Base-by-base conservation (phyloP, 2,888 invertebrate species). In the Xanthorhoe spadicearia region DNA sequence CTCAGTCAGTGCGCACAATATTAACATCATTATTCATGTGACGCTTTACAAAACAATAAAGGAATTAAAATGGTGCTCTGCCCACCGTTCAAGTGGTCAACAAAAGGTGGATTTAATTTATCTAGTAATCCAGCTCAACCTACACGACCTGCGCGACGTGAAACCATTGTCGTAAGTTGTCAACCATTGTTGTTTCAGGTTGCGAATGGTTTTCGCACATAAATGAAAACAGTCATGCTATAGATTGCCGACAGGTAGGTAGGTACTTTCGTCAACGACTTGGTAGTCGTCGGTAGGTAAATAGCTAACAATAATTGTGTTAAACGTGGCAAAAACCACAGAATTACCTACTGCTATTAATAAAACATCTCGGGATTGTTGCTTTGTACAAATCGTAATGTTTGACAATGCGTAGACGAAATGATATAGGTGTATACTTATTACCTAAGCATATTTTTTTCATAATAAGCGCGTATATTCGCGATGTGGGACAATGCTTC, bases 81-180 rank as follows among this genome's bases (percentile, higher is more conserved):
- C 75, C 92, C 92, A 54, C 93, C 93, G 52, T 93, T 93, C 74
- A 81, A 83, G 77, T 89, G 88, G 87, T 80, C 85, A 35, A 79
- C 87, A 10, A 90, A 86, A 70, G 89, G 91, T 50, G 88, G 89
- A 46, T 92, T 90, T 69, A 88, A 88, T 71, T 80, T 92, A 9
- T 78, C 23, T 23, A 4, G 80, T 60, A 83, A 79, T 52, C 73
- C 80, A 4, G 74, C 80, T n/a, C 71, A 70, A 13, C 75, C 76
- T 2, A 69, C 76, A 10, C 74, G 62, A 19, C 67, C 75, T 48
- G 77, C 73, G 23, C 83, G 87, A 13, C 84, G 91, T 51, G 87
- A 83, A 71, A 91, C 92, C n/a, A 89, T 92, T 55, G 78, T 78
- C 56, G 91, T 90, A 79, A 90, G 91, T 89, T 72, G 65, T 53